Conservation (phyloP, 2,113 vertebrate genomes). For the Scomber colias region DNA sequence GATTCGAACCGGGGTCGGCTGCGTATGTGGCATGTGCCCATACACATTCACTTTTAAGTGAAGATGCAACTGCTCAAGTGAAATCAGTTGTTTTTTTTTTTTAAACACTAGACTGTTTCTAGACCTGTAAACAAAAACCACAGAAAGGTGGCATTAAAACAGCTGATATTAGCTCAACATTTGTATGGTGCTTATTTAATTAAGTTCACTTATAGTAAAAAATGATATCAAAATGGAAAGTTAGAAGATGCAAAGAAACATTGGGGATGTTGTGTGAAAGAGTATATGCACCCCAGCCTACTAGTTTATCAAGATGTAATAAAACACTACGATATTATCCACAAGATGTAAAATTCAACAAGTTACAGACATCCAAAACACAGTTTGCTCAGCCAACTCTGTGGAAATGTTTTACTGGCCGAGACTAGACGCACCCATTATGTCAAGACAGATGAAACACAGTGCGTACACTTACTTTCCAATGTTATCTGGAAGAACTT, state of each 20-base stretch:
- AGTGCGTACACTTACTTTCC: slow-evolving; percentile 92
- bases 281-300: not conserved
- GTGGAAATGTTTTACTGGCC: not conserved
- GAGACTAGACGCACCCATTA: not conserved
- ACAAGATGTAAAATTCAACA: not conserved
- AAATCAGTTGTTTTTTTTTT: too few relatives aligned
- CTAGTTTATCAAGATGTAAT: not conserved
- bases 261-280: not conserved
- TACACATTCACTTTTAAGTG: too few relatives aligned
- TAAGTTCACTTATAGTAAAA: too few relatives aligned
- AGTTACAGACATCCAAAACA: not conserved
- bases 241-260: not conserved
- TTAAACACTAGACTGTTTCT: too few relatives aligned
- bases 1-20: too few relatives aligned
- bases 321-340: not conserved
- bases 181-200: too few relatives aligned
- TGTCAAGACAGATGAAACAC: not conserved
- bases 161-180: not conserved
- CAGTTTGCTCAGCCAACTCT: not conserved
- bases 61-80: too few relatives aligned
- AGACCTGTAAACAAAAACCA: too few relatives aligned
- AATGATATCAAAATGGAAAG: not conserved
- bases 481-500: slow-evolving; percentile 96
- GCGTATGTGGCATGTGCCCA: too few relatives aligned
- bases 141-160: not conserved